Evolutionary conservation across 2,113 vertebrate species (phyloP), one percentile per base, ranked within the genome.

Genomic region (Tragulus kanchil): DNA sequence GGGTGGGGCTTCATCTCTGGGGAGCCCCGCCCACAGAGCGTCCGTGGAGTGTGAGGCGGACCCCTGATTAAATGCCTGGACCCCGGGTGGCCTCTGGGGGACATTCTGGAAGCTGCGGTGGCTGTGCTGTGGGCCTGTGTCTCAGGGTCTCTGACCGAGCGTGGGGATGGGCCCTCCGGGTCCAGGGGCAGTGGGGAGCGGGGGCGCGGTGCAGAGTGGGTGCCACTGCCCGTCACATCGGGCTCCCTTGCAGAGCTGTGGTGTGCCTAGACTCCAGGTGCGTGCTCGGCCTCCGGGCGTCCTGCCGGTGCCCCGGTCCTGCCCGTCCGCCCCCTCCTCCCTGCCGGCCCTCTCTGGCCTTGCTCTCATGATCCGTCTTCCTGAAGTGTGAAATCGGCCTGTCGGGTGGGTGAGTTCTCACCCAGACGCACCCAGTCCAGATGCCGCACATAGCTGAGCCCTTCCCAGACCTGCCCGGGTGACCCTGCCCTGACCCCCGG

Each of bases 231-330:
- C 16, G 16, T 19, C 9, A 17, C 1, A 9, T 48, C 1, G 9
- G 75, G 28, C 1, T 6, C 28, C 8, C 28, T 3, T 3, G 5
- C 9, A 0, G 77, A 54, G 77, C 50, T 10, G 77, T 5, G 50
- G 26, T 50, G 14, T 50, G 73, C 14, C 61, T 0, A 45, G 75
- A 78, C 75, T 17, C 26, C 15, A 31, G 48, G 48, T 11, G 50
- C 5, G 3, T 1, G 50, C 50, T 28, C 48, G 11, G 8, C 48
- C 25, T 26, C 73, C 4, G 19, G 59, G 36, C 36, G 8, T 3
- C n/a, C 67, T 2, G 2, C 69, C 42, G 3, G 2, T 52, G 7
- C 26, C 4, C 8, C 48, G 36, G 8, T 3, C n/a, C 67, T 2
- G 2, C 69, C 42, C 3, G 2, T 52, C 75, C 15, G 6, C 26